phyloP scores from a whole-genome alignment of 1,140 invertebrate species.

The Pentalonia nigronervosa region DNA sequence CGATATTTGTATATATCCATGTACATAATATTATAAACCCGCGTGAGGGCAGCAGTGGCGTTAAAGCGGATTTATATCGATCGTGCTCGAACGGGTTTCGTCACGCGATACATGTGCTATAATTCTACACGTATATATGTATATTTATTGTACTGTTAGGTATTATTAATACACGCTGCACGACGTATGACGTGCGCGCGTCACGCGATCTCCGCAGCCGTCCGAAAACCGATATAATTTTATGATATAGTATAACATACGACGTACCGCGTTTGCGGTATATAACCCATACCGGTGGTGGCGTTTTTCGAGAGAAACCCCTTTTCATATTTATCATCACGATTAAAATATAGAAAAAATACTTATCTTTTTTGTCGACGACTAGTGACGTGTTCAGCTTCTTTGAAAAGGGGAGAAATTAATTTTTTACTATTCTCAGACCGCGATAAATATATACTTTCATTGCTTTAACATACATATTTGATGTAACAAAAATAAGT shows the following conservation, averaged over 20 bases:
- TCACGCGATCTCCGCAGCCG: slow-evolving; percentile 37
- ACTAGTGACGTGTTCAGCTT: too few relatives aligned
- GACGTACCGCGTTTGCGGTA: neutral
- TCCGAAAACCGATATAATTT: neutral
- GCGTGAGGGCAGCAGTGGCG: neutral
- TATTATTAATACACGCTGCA: neutral
- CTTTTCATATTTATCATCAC: neutral
- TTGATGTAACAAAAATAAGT: too few relatives aligned
- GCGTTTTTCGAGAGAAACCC: neutral
- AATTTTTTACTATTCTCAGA: too few relatives aligned
- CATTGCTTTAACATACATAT: too few relatives aligned
- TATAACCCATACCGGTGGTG: neutral
- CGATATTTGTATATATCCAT: neutral
- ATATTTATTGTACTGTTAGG: neutral
- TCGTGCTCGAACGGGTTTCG: slow-evolving; percentile 37
- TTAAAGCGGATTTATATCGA: slow-evolving; percentile 52
- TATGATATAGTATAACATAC: neutral
- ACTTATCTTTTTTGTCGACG: neutral
- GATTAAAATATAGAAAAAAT: neutral
- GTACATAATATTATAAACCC: neutral
- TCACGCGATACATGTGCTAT: slow-evolving; percentile 51
- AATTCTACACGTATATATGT: neutral
- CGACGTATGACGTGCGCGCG: slow-evolving; percentile 20
- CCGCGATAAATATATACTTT: too few relatives aligned
- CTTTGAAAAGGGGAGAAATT: too few relatives aligned